These are phyloP conservation scores for Spondyliosoma cantharus DNA, from an alignment of 2,797 vertebrate species.

Conservation along the genomic window DNA sequence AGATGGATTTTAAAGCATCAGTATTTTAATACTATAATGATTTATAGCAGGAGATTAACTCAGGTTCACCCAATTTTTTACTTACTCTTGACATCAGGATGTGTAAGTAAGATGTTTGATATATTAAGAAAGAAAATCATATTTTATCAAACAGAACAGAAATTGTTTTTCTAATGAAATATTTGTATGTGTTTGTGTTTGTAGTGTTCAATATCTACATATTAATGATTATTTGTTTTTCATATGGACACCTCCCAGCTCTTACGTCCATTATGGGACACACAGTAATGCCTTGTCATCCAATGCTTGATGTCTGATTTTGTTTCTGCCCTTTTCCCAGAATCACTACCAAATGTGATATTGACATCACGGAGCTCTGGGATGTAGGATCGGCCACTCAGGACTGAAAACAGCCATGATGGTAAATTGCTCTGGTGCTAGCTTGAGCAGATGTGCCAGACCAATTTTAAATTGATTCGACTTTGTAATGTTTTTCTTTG, in stretches of 20 bases:
- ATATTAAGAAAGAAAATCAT: background rate
- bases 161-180: no score
- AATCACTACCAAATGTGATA: constrained; percentile 64
- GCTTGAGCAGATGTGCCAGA: constrained; percentile 61
- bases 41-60: background rate
- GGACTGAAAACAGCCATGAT: constrained; percentile 67
- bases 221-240: constrained; percentile 4
- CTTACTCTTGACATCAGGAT: no score
- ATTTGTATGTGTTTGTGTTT: background rate
- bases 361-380: constrained; percentile 59
- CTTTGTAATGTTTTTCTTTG: constrained; percentile 11
- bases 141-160: background rate
- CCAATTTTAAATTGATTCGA: constrained; percentile 54
- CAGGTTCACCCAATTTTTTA: background rate
- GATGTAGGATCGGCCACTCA: constrained; percentile 69
- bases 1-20: background rate
- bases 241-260: background rate
- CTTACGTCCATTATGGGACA: constrained; percentile 46
- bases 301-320: constrained; percentile 45
- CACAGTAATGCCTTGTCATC: constrained; percentile 15
- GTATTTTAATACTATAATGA: background rate
- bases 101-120: background rate
- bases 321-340: constrained; percentile 63
- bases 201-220: background rate
- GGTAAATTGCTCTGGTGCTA: constrained; percentile 57